Percentiles rank a stretch among this genome's conserved stretches.
These are phyloP conservation scores for Danio choprae DNA, from an alignment of 2,797 vertebrate genomes.

Conservation along the genomic window DNA sequence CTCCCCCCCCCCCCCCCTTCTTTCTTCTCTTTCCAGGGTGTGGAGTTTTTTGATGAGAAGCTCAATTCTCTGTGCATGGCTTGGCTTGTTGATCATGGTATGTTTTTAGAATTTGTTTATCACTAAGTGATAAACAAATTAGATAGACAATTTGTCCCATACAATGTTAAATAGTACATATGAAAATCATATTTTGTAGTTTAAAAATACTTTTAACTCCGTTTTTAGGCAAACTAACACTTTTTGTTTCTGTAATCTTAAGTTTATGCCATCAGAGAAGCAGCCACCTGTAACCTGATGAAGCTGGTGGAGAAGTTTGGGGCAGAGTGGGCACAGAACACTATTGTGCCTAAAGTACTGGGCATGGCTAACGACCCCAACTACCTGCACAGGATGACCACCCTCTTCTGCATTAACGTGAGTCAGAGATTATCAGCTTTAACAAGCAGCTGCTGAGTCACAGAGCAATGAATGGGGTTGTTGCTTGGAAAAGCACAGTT, in stretches of 20 bases:
- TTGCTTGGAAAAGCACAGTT: background rate
- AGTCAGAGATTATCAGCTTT: slow-evolving; percentile 65
- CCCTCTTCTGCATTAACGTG: slow-evolving; percentile 93
- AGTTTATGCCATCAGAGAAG: slow-evolving; percentile 92
- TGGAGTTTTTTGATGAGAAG: slow-evolving; percentile 95
- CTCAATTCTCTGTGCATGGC: slow-evolving; percentile 94
- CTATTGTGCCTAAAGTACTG: slow-evolving; percentile 90
- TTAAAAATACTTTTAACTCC: background rate
- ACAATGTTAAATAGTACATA: background rate
- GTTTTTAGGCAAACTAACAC: background rate
- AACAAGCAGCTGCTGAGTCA: slow-evolving; percentile 19
- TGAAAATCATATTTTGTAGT: background rate
- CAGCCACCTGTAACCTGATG: slow-evolving; percentile 91
- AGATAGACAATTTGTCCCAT: background rate
- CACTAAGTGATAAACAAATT: background rate
- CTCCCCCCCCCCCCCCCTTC: background rate
- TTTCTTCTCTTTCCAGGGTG: slow-evolving; percentile 75
- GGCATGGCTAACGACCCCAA: slow-evolving; percentile 93
- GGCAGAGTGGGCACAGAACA: slow-evolving; percentile 90
- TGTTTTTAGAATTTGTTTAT: slow-evolving; percentile 53
- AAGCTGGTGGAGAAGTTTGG: slow-evolving; percentile 93
- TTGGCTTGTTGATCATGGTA: slow-evolving; percentile 94
- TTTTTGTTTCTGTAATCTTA: background rate
- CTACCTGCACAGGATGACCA: slow-evolving; percentile 94
- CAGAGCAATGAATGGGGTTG: background rate